Base-by-base conservation (phyloP, 2,797 vertebrate species). In the Chaenodraco wilsoni region DNA sequence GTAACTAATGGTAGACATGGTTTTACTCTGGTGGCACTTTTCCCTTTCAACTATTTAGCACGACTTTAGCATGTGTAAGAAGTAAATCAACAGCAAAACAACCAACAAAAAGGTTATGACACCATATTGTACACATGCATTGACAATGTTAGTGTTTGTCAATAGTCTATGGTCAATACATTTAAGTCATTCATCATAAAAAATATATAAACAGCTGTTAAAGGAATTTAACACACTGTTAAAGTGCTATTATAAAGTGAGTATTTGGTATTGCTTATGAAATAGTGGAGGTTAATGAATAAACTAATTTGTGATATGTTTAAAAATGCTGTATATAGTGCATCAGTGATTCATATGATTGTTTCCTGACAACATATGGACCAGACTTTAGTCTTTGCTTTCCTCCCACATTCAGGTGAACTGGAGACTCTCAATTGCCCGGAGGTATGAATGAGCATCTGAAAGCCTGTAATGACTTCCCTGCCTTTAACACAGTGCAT, bases 381-480 rank as follows among this genome's bases (percentile, higher is more conserved):
- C 21, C 65, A 19, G 48, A 61, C 61, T 68, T 60, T 52, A 19
- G 56, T 67, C 49, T 14, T 72, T 13, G 45, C 50, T 82, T 79
- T 79, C 72, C 77, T 75, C 79, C 68, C 59, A 84, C 86, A 74
- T 37, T 63, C 82, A 72, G 66, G 62, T 79, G 80, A 58, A 72
- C 49, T 50, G 54, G 58, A 69, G 59, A 72, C 71, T 83, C 57
- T 5, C 68, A 81, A 77, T 63, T 56, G 69, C 85, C 83, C 61
- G 56, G 16, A 85, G 79, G 73, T 80, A 79, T 74, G 69, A 69
- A 70, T 62, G 64, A 67, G 68, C 3, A 8, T 81, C 72, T 82
- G 56, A 72, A 64, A 76, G 76, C 48, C 63, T 79, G 61, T 79
- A 86, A 86, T 84, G 80, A 88, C 69, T 87, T 78, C 54, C 60